Evolutionary conservation across 2,113 vertebrate genomes (phyloP).

Genomic region (Nestor notabilis): DNA sequence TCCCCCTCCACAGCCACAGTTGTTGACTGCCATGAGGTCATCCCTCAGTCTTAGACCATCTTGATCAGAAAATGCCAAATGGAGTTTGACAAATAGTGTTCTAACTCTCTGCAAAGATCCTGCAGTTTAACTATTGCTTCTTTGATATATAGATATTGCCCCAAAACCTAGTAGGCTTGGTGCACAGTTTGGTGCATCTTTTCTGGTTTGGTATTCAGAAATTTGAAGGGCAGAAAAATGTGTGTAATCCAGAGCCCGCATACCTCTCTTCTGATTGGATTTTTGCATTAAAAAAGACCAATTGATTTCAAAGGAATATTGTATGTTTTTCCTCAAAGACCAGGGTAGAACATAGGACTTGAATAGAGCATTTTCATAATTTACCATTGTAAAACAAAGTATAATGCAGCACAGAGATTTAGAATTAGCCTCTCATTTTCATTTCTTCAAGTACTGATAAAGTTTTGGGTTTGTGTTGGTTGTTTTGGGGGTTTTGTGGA

Average conservation of each 20-base stretch:
- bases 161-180: not conserved
- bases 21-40: not conserved
- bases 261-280: not conserved
- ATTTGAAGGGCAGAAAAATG: not conserved
- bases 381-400: not conserved
- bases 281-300: not conserved
- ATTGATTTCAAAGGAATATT: not conserved
- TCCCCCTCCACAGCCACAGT: fast-evolving
- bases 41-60: not conserved
- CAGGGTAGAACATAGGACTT: not conserved
- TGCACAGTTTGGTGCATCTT: not conserved
- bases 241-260: not conserved
- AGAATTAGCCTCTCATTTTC: not conserved
- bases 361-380: not conserved
- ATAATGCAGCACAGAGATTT: not conserved
- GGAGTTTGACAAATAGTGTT: not conserved
- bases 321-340: not conserved
- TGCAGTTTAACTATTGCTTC: not conserved
- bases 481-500: not conserved
- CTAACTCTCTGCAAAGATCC: not conserved
- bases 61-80: not conserved
- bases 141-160: not conserved
- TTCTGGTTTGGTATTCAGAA: not conserved
- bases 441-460: not conserved
- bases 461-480: not conserved